Evolutionary conservation across 2,797 vertebrate species (phyloP).

Genomic region (Zenarchopterus dispar): DNA sequence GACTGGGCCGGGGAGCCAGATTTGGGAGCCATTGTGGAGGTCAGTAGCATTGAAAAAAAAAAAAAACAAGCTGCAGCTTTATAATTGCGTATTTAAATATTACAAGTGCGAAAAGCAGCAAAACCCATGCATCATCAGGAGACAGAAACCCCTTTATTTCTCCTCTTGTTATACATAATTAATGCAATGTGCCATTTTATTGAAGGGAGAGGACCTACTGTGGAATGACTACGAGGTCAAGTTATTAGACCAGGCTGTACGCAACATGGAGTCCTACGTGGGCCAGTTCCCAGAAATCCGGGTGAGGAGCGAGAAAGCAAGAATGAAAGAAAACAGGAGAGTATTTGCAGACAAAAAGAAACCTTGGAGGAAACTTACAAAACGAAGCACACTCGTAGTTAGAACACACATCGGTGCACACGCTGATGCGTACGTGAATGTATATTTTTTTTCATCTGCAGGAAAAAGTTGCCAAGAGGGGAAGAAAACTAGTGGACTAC

Average conservation of each 20-base stretch:
- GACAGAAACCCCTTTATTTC: neutral
- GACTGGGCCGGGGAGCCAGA: conserved; percentile 90
- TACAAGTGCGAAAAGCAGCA: conserved; percentile 20
- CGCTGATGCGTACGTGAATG: neutral
- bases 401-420: neutral
- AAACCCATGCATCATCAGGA: conserved; percentile 9
- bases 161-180: conserved; percentile 36
- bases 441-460: conserved; percentile 54
- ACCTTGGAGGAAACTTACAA: conserved; percentile 31
- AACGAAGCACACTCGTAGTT: conserved; percentile 4
- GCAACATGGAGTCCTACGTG: conserved; percentile 92
- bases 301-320: conserved; percentile 71
- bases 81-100: neutral
- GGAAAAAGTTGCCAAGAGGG: conserved; percentile 94
- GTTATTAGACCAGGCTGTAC: conserved; percentile 88
- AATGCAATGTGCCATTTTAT: conserved; percentile 36
- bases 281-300: conserved; percentile 91
- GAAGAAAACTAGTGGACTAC: conserved; percentile 94
- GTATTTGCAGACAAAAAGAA: conserved; percentile 8
- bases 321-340: conserved; percentile 15
- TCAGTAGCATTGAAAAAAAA: conserved; percentile 55
- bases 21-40: conserved; percentile 87
- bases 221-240: conserved; percentile 97
- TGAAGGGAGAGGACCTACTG: conserved; percentile 91
- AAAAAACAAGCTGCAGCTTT: neutral